These are phyloP conservation scores for Ramphastos sulfuratus DNA, from an alignment of 2,113 vertebrate genomes.

Conservation along the genomic window DNA sequence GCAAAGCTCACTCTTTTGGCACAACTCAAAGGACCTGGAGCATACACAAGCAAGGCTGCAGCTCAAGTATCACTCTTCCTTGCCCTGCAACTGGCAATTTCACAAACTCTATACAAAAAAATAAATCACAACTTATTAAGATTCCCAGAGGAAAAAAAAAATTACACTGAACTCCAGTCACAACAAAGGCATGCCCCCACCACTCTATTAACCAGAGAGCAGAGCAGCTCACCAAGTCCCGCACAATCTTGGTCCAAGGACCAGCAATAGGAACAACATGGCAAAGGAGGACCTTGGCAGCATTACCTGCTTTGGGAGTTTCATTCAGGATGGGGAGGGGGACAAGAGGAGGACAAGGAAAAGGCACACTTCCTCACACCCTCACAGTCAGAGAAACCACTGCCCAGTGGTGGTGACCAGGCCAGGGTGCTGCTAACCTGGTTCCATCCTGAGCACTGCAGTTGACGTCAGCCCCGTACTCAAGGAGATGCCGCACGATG, in stretches of 20 bases:
- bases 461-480: slow-evolving; percentile 93
- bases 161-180: neutral
- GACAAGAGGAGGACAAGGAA: neutral
- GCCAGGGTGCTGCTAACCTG: slow-evolving; percentile 73
- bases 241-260: neutral
- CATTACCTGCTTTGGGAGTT: neutral
- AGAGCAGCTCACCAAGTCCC: accelerated
- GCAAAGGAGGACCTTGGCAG: neutral
- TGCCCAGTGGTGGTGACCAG: neutral
- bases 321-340: neutral
- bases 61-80: neutral
- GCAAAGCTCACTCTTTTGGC: neutral
- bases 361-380: neutral
- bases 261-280: accelerated
- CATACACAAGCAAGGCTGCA: neutral
- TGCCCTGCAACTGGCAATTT: neutral
- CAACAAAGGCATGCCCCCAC: neutral
- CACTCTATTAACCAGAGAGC: neutral
- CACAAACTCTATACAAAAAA: neutral
- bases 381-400: neutral
- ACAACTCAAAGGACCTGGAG: neutral
- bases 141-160: neutral
- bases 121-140: neutral
- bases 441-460: slow-evolving; percentile 96
- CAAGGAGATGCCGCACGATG: slow-evolving; percentile 90